Conservation (phyloP, 35 echinoderm and acorn worm species). For the Heliocidaris tuberculata region DNA sequence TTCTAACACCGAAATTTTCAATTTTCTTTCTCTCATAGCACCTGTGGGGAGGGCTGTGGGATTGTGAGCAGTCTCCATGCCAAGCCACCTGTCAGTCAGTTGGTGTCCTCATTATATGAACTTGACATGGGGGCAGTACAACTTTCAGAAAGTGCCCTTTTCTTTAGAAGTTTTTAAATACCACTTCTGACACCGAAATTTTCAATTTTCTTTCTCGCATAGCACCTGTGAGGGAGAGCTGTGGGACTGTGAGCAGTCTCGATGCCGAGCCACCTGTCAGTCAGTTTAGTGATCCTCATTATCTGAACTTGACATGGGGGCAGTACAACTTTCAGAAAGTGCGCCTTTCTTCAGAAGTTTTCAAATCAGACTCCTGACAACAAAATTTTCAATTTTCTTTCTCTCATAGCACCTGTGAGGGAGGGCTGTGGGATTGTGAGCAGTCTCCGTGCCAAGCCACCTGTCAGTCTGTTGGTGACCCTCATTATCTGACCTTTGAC, state of each 20-base stretch:
- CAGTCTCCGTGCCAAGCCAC: slow-evolving; percentile 72
- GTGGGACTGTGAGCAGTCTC: neutral
- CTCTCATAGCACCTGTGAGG: slow-evolving; percentile 63
- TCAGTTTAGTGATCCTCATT: too few relatives aligned
- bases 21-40: neutral
- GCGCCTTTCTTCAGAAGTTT: neutral
- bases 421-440: slow-evolving; percentile 66
- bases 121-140: too few relatives aligned
- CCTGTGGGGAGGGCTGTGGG: neutral
- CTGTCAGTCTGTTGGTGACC: slow-evolving; percentile 84
- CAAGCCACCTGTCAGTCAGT: too few relatives aligned
- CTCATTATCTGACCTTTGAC: slow-evolving; percentile 93
- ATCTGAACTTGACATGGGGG: too few relatives aligned
- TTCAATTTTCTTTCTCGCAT: neutral
- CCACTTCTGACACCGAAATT: neutral
- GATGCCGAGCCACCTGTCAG: neutral
- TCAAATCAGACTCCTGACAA: neutral
- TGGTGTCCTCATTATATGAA: too few relatives aligned
- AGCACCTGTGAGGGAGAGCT: neutral
- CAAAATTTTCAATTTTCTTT: neutral
- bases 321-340: neutral
- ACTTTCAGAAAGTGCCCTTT: neutral
- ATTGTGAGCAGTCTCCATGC: neutral
- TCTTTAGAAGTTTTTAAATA: neutral
- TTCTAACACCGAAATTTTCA: too few relatives aligned